These are phyloP conservation scores for Himalopsyche tibetana DNA, from an alignment of 2,888 invertebrate species.

Conservation along the genomic window DNA sequence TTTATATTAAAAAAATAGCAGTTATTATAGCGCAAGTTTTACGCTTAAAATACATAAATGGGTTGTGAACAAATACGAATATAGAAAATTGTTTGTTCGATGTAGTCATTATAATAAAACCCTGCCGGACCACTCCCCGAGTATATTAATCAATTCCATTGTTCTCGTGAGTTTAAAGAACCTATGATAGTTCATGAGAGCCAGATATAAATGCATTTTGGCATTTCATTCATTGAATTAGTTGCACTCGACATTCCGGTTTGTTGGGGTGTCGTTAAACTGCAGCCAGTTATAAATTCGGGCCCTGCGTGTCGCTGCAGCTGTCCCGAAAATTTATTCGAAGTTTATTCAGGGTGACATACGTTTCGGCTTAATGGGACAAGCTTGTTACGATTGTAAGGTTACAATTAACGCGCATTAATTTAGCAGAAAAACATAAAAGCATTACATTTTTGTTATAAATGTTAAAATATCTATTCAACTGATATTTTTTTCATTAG, in stretches of 20 bases:
- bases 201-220: not conserved
- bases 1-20: too few relatives aligned
- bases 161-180: not conserved
- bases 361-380: not conserved
- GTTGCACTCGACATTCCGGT: slow-evolving; percentile 35
- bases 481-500: too few relatives aligned
- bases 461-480: too few relatives aligned
- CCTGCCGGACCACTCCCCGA: not conserved
- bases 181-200: slow-evolving; percentile 5
- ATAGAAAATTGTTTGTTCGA: too few relatives aligned
- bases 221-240: slow-evolving; percentile 27
- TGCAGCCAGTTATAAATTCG: slow-evolving; percentile 10
- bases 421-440: too few relatives aligned
- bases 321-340: slow-evolving; percentile 31
- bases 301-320: not conserved
- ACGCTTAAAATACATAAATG: too few relatives aligned
- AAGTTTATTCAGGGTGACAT: not conserved
- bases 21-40: too few relatives aligned
- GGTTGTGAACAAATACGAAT: too few relatives aligned
- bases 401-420: too few relatives aligned
- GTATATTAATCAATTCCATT: slow-evolving; percentile 22
- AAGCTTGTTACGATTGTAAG: too few relatives aligned
- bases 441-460: too few relatives aligned
- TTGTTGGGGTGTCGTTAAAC: slow-evolving; percentile 6
- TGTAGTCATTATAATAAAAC: not conserved